Base-by-base conservation (phyloP, 2,888 invertebrate species). In the Bellardia bayeri region DNA sequence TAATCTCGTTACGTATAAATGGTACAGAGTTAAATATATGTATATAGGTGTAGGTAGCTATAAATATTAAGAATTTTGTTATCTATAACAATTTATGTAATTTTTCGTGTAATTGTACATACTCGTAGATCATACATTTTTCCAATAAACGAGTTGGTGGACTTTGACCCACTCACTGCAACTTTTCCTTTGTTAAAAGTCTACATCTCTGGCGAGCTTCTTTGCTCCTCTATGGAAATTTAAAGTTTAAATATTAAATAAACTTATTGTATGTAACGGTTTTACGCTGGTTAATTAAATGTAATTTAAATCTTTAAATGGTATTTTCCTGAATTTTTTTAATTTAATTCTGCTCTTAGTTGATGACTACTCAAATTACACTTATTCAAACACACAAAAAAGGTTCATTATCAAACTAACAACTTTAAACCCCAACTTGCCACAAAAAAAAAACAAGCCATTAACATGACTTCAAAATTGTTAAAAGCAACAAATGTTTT, bases 401-500 rank as follows among this genome's bases (percentile, higher is more conserved):
- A 63, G 13, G 13, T 40, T 37, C 40, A 63, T 76, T 82, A 76
- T 51, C 51, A 69, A 37, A 68, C 37, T 51, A 68, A 82, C 74
- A 82, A 75, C 64, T 61, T 40, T 37, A 49, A 58, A n/a, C 11
- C 45, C 45, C 2, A 37, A 37, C 37, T 37, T 37, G 37, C 45
- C 13, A n/a, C n/a, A 82, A 68, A 6, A 75, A 51, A 74, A 81
- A 64, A 1, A 3, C 16, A 0, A 9, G n/a, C 72, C 78, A 75
- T 83, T 79, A 83, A 80, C 82, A 80, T 84, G 71, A 84, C 71
- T 81, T 82, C 33, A 76, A 82, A 84, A 78, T 72, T 76, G 74
- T 86, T 76, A 33, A 66, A 81, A 45, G 9, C n/a, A 66, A 68
- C n/a, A 72, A 78, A 82, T 42, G 56, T 33, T 66, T 54, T 56